These are phyloP conservation scores for Penelope pileata DNA, from an alignment of 2,113 vertebrate species.

Conservation along the genomic window DNA sequence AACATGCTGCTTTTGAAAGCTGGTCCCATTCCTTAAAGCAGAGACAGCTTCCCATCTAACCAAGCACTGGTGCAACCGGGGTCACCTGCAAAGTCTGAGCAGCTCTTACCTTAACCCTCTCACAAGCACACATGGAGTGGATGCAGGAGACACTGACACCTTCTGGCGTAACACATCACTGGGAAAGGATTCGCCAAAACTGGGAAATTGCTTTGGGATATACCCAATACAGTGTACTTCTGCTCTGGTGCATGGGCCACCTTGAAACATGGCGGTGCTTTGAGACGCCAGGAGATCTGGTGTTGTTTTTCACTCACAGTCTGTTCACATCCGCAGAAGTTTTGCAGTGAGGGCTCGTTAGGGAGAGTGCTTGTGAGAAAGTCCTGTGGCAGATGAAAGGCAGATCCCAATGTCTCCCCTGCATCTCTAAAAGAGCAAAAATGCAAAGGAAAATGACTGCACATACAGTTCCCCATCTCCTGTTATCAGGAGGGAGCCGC, in stretches of 20 bases:
- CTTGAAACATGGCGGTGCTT: background rate
- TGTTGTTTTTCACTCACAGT: background rate
- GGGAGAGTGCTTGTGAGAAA: background rate
- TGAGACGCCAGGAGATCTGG: background rate
- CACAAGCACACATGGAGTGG: background rate
- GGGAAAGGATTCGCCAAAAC: background rate
- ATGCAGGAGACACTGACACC: slow-evolving; percentile 34
- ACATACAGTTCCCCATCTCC: background rate
- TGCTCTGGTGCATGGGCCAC: background rate
- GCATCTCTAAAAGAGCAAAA: background rate
- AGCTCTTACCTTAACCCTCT: background rate
- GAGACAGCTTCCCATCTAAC: background rate
- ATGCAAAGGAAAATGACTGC: background rate
- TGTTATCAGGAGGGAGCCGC: background rate
- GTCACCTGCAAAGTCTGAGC: background rate
- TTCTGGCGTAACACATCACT: background rate
- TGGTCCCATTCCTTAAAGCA: background rate
- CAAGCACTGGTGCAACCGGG: background rate
- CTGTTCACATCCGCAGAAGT: background rate
- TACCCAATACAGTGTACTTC: fast-evolving
- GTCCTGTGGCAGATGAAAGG: background rate
- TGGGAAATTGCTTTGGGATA: background rate
- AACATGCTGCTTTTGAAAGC: background rate
- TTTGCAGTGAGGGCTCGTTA: background rate
- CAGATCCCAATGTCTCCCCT: background rate